phyloP scores from a whole-genome alignment of 2,113 vertebrate species.

The Cervus canadensis region DNA sequence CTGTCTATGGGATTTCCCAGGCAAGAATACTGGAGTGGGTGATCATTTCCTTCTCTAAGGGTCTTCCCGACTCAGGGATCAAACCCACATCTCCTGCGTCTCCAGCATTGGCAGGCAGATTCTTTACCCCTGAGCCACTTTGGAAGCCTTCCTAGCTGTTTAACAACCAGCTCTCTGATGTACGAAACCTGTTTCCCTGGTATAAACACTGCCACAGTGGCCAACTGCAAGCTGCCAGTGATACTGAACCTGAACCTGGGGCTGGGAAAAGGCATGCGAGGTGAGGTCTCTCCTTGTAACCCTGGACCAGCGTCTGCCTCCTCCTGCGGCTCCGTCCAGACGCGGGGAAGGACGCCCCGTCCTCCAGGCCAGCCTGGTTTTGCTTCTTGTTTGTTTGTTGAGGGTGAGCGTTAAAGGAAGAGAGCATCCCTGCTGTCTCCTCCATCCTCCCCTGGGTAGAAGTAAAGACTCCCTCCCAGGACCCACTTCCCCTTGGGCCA shows the following conservation, averaged over 20 bases:
- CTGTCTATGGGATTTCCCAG: neutral
- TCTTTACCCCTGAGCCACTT: neutral
- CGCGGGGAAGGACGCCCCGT: neutral
- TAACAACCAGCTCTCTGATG: neutral
- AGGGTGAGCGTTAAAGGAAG: neutral
- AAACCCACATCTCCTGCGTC: neutral
- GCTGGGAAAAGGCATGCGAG: neutral
- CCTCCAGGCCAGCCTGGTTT: neutral
- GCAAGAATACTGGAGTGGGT: neutral
- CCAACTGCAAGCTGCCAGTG: neutral
- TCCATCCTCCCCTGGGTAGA: neutral
- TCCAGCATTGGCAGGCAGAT: neutral
- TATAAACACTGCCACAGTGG: neutral
- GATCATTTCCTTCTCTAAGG: neutral
- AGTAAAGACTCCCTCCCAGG: constrained; percentile 16
- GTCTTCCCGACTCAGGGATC: neutral
- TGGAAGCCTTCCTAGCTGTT: neutral
- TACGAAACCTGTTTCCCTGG: neutral
- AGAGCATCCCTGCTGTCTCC: neutral
- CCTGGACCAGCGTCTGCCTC: accelerated
- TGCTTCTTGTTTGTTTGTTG: neutral
- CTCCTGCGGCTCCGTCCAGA: accelerated
- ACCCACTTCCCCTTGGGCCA: constrained; percentile 35
- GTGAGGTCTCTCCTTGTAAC: accelerated
- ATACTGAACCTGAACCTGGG: neutral